Conservation (phyloP, 2,888 invertebrate genomes). For the Epsilonema sp. region DNA sequence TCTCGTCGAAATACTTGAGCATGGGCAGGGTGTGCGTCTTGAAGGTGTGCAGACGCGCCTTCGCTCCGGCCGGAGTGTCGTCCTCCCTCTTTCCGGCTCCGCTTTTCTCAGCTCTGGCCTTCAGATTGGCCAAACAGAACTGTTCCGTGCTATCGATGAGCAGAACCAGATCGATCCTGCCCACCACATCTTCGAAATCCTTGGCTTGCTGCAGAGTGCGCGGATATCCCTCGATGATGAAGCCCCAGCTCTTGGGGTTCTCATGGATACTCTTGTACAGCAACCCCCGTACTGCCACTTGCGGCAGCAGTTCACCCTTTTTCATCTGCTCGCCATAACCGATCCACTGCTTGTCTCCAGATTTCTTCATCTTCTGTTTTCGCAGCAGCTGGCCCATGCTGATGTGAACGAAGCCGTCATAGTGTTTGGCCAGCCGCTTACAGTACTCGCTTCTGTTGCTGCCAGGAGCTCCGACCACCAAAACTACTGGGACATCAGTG, state of each 20-base stretch:
- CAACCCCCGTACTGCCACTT: conserved; percentile 22
- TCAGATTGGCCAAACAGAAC: conserved; percentile 21
- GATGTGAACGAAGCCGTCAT: conserved; percentile 23
- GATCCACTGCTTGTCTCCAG: conserved; percentile 22
- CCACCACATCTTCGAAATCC: conserved; percentile 25
- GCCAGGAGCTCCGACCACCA: conserved; percentile 26
- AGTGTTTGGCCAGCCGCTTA: conserved; percentile 20
- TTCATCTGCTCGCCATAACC: conserved; percentile 25
- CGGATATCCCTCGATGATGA: conserved; percentile 36
- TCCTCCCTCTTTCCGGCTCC: conserved; percentile 46
- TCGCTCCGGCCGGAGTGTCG: conserved; percentile 64
- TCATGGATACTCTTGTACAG: conserved; percentile 25
- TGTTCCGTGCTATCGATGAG: conserved; percentile 75
- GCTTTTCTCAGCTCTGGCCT: conserved; percentile 10
- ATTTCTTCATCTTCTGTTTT: conserved; percentile 21
- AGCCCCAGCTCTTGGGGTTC: conserved; percentile 28
- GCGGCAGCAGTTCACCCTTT: conserved; percentile 23
- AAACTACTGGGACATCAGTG: conserved; percentile 21
- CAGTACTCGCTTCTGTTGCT: conserved; percentile 21
- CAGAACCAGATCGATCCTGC: conserved; percentile 47
- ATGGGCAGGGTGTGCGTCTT: conserved; percentile 67
- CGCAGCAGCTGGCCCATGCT: conserved; percentile 29
- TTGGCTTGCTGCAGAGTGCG: conserved; percentile 29
- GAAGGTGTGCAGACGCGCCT: conserved; percentile 61
- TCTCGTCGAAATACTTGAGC: conserved; percentile 61